These are phyloP conservation scores for Pithys albifrons DNA, from an alignment of 2,113 vertebrate genomes.

Conservation along the genomic window DNA sequence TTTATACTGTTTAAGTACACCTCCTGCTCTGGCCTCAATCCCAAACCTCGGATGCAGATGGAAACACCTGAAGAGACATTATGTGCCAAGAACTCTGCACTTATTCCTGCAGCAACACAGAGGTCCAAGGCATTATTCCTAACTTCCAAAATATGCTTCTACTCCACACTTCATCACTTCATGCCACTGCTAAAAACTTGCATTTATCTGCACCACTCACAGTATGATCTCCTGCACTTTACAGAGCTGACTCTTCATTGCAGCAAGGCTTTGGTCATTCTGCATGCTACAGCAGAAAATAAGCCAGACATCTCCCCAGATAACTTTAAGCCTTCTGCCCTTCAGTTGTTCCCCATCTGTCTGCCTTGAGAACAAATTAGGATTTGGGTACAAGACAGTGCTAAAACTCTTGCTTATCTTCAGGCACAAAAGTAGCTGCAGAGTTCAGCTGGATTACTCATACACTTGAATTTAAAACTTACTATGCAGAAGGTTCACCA, in stretches of 20 bases:
- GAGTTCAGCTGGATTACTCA: conserved; percentile 54
- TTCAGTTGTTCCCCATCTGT: not conserved
- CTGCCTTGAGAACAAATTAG: not conserved
- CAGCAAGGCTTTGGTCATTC: not conserved
- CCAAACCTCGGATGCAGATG: not conserved
- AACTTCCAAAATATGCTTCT: not conserved
- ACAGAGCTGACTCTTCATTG: not conserved
- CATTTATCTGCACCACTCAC: not conserved
- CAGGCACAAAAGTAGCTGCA: not conserved
- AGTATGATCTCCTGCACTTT: not conserved
- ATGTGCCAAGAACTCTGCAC: fast-evolving
- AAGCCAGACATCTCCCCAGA: not conserved
- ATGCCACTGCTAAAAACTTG: not conserved
- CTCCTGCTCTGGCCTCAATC: not conserved
- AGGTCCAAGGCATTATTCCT: not conserved
- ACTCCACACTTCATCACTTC: not conserved
- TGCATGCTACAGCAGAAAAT: not conserved
- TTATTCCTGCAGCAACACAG: fast-evolving
- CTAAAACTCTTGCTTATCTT: not conserved
- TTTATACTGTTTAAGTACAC: not conserved
- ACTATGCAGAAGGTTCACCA: not conserved
- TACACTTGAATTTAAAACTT: conserved; percentile 38
- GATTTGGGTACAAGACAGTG: not conserved
- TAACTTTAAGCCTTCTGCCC: not conserved
- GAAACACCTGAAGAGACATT: fast-evolving